Evolutionary conservation across 2,113 vertebrate genomes (phyloP).

Genomic region (Isichthys henryi): DNA sequence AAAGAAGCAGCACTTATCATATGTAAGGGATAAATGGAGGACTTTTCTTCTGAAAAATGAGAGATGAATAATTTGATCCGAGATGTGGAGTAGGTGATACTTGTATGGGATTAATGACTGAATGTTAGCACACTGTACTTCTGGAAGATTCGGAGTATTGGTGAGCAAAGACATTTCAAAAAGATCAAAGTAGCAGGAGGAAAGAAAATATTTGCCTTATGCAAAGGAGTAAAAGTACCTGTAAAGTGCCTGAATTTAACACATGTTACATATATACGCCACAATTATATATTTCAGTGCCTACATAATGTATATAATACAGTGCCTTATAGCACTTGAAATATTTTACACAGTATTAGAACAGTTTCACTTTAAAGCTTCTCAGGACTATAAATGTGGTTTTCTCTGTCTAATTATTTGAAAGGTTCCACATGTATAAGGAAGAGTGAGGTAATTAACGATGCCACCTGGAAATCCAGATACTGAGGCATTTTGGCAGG

Average conservation of each 20-base stretch:
- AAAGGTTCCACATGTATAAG: background rate
- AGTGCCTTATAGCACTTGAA: background rate
- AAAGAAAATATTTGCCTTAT: background rate
- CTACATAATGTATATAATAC: background rate
- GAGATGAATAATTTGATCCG: background rate
- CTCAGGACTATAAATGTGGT: background rate
- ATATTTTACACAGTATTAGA: background rate
- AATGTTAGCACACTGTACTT: background rate
- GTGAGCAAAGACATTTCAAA: background rate
- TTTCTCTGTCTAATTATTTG: background rate
- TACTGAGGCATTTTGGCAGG: background rate
- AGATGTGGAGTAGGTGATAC: background rate
- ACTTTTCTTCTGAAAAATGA: background rate
- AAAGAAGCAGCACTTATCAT: background rate
- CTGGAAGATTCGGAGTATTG: background rate
- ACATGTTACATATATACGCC: background rate
- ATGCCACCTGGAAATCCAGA: conserved; percentile 9
- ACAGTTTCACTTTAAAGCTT: background rate
- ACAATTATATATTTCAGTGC: background rate
- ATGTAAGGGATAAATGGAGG: background rate
- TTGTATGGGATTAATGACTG: background rate
- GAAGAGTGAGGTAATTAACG: background rate
- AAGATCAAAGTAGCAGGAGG: background rate
- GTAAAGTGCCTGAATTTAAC: background rate
- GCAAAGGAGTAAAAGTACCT: background rate